Evolutionary conservation across 1,140 invertebrate genomes (phyloP).

Genomic region (Ganaspis sp.): DNA sequence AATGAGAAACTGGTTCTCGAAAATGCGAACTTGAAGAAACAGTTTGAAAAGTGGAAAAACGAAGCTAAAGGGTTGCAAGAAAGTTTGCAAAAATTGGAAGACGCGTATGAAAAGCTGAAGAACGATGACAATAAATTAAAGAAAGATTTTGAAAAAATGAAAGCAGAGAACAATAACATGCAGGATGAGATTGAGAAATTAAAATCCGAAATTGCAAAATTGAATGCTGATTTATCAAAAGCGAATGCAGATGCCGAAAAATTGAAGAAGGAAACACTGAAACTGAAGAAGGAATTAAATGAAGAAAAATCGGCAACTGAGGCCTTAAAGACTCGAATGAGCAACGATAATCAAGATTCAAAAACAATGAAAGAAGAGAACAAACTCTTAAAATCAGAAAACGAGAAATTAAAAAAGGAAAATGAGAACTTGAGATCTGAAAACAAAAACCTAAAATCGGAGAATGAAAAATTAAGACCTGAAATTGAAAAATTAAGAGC

Average conservation of each 20-base stretch:
- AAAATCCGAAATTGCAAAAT: conserved; percentile 13
- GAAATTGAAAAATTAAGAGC: conserved; percentile 1
- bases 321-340: conserved; percentile 25
- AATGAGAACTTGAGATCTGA: conserved; percentile 33
- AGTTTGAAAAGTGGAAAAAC: not conserved
- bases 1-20: not conserved
- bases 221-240: conserved; percentile 30
- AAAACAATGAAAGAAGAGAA: conserved; percentile 43
- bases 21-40: not conserved
- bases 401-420: conserved; percentile 35
- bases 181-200: conserved; percentile 34
- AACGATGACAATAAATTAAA: not conserved
- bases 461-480: conserved; percentile 5
- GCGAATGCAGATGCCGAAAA: not conserved
- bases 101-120: not conserved
- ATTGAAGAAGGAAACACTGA: conserved; percentile 19
- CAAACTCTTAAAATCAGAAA: conserved; percentile 25
- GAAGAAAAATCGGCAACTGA: conserved; percentile 29
- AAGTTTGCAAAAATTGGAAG: not conserved
- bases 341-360: conserved; percentile 23
- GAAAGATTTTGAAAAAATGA: not conserved
- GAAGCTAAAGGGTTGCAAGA: not conserved
- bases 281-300: conserved; percentile 39
- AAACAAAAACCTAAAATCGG: conserved; percentile 31
- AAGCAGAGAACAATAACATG: conserved; percentile 37